A percentile compares a stretch with the other conserved stretches of the same genome.
phyloP scores from a whole-genome alignment of 2,113 vertebrate species.

The Myxocyprinus asiaticus region DNA sequence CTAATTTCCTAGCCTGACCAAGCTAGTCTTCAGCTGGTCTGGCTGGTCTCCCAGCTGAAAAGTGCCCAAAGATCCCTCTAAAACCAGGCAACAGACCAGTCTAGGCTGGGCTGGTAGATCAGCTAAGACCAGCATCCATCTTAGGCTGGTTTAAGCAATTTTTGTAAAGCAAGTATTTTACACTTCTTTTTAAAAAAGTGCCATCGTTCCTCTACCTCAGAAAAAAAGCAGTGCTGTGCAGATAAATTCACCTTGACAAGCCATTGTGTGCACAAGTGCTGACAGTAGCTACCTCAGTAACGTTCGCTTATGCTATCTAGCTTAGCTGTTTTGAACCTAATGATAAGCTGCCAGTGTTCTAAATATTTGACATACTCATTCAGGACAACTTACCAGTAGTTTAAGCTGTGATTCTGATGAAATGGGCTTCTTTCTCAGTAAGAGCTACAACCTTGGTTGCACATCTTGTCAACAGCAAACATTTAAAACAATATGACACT shows the following conservation, averaged over 20 bases:
- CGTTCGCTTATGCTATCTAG: background rate
- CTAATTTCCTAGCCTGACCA: too few species aligned
- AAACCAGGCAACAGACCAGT: too few species aligned
- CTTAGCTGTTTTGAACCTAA: background rate
- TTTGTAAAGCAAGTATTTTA: too few species aligned
- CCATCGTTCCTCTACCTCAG: background rate
- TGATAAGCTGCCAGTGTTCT: background rate
- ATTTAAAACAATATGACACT: constrained; percentile 1
- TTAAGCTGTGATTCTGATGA: background rate
- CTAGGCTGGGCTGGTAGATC: too few species aligned
- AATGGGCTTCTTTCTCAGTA: constrained; percentile 1
- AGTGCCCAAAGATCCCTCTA: too few species aligned
- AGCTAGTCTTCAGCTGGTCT: too few species aligned
- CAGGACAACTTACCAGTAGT: background rate
- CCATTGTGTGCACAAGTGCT: background rate
- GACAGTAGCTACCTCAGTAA: background rate
- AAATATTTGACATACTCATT: background rate
- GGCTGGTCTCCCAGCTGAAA: too few species aligned
- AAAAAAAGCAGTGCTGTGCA: background rate
- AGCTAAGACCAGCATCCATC: too few species aligned
- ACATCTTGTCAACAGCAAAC: constrained; percentile 14
- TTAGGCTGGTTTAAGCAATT: too few species aligned
- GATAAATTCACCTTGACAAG: background rate
- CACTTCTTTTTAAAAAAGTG: background rate
- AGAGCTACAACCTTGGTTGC: background rate